Percentiles rank a stretch among this genome's conserved stretches.
Evolutionary conservation across 2,888 invertebrate species (phyloP).

Genomic region (Timandra comae): DNA sequence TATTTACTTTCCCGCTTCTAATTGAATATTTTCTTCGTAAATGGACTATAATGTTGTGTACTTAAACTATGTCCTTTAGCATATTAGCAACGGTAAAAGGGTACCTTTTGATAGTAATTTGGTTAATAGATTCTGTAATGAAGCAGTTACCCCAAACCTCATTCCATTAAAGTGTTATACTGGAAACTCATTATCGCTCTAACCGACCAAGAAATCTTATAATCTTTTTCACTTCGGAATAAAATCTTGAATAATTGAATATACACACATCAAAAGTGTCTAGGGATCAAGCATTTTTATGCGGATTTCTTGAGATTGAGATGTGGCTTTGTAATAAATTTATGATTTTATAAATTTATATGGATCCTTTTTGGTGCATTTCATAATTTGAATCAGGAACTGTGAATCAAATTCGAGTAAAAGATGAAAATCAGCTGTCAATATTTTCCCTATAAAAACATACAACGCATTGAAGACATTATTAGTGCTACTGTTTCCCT

Average conservation of each 20-base stretch:
- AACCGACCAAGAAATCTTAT: conserved; percentile 67
- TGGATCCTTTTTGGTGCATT: no score
- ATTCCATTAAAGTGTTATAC: conserved; percentile 61
- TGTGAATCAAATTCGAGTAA: no score
- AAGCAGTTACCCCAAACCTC: conserved; percentile 47
- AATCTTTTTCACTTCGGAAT: conserved; percentile 62
- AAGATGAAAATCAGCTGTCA: no score
- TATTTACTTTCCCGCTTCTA: conserved; percentile 16
- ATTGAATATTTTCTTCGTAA: conserved; percentile 15
- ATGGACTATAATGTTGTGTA: conserved; percentile 10
- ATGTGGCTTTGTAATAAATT: no score
- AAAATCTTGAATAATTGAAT: conserved; percentile 69
- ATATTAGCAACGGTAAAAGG: conserved; percentile 20
- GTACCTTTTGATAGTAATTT: conserved; percentile 34
- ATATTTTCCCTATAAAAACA: no score
- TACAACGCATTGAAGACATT: no score
- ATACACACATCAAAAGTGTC: no score
- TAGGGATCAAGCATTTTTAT: no score
- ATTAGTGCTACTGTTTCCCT: no score
- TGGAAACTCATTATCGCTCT: conserved; percentile 69
- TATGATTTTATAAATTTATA: no score
- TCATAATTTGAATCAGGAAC: no score
- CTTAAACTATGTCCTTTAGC: conserved; percentile 26
- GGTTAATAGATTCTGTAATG: conserved; percentile 48
- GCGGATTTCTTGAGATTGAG: no score